These are phyloP conservation scores for Ariopsis seemanni DNA, from an alignment of 2,113 vertebrate genomes.

Conservation along the genomic window DNA sequence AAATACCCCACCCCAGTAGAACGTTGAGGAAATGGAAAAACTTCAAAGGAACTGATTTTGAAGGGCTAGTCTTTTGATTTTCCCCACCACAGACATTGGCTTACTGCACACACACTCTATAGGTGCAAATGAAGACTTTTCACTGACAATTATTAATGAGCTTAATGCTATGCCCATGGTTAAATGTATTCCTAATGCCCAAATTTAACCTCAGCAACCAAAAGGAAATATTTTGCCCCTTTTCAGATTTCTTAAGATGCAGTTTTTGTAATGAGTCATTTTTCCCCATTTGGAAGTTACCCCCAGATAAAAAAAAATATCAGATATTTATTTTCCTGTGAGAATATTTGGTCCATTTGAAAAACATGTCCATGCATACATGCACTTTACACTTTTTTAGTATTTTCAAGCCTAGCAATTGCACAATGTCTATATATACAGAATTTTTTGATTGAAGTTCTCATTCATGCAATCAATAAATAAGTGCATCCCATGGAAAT, in stretches of 20 bases:
- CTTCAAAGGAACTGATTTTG: slow-evolving; percentile 23
- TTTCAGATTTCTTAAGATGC: not conserved
- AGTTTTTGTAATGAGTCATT: not conserved
- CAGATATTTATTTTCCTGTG: not conserved
- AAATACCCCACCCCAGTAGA: slow-evolving; percentile 19
- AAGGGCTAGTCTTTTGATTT: slow-evolving; percentile 33
- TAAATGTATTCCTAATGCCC: not conserved
- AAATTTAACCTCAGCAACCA: not conserved
- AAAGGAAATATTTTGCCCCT: not conserved
- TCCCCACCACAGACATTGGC: not conserved
- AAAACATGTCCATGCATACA: not conserved
- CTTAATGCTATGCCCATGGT: not conserved
- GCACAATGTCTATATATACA: not conserved
- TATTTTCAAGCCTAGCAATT: not conserved
- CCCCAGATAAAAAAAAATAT: not conserved
- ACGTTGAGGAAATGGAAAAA: slow-evolving; percentile 7
- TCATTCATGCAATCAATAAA: not conserved
- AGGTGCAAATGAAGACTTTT: not conserved
- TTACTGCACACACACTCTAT: not conserved
- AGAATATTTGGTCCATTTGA: not conserved
- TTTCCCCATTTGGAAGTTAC: not conserved
- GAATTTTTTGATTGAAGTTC: slow-evolving; percentile 13
- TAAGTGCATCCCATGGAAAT: no score
- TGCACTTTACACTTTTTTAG: not conserved
- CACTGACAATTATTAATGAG: not conserved